Evolutionary conservation across 2,888 invertebrate genomes (phyloP).

Genomic region (Clanis bilineata): DNA sequence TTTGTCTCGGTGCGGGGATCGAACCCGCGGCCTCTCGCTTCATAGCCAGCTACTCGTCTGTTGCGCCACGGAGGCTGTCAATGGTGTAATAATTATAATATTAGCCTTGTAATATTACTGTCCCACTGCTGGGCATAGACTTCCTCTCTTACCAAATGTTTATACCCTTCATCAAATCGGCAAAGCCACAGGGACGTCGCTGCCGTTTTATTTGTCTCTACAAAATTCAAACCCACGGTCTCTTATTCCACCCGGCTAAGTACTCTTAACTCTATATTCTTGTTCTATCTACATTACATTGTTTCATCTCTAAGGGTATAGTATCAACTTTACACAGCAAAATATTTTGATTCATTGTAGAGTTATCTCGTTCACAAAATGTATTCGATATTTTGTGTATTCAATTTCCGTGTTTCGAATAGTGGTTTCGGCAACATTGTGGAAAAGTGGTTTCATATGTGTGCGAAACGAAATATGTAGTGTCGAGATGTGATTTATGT

Average conservation of each 20-base stretch:
- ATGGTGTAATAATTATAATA: too few relatives aligned
- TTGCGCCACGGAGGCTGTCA: too few relatives aligned
- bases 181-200: too few relatives aligned
- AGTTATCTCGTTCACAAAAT: neutral
- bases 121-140: too few relatives aligned
- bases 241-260: too few relatives aligned
- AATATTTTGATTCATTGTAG: neutral
- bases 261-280: neutral
- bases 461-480: neutral
- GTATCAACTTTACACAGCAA: neutral
- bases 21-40: too few relatives aligned
- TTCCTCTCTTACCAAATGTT: too few relatives aligned
- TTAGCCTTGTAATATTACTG: too few relatives aligned
- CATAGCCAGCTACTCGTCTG: too few relatives aligned
- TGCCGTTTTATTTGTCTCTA: neutral
- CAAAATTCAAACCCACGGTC: too few relatives aligned
- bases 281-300: neutral
- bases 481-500: neutral
- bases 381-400: neutral
- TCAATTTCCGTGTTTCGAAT: slow-evolving; percentile 6
- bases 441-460: neutral
- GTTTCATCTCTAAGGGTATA: neutral
- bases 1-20: too few relatives aligned
- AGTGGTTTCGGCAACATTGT: slow-evolving; percentile 3
- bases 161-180: too few relatives aligned